Evolutionary conservation across 2,113 vertebrate genomes (phyloP), one percentile per base, ranked within the genome.

Genomic region (Protomyctophum bolini): DNA sequence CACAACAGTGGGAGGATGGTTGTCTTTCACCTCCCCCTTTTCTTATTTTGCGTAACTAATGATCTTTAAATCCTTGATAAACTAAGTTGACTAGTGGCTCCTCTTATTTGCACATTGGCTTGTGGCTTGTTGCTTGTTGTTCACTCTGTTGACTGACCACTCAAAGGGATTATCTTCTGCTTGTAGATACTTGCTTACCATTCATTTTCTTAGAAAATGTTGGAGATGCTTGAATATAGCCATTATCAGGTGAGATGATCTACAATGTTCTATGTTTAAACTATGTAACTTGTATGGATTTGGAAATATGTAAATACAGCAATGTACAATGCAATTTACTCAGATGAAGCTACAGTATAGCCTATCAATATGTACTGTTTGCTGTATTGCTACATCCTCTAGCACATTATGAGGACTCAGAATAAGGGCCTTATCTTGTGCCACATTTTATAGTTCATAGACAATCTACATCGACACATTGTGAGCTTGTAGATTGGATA

Each of bases 161-260:
- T 69, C 55, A 81, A 91, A 91, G 87, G 89, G 88, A 91, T 86
- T 90, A 88, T 73, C 76, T 73, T 63, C 75, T 77, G 50, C 60
- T 58, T 63, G 15, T 51, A 60, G 6, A 47, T 49, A 63, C 2
- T 11, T 69, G 59, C 62, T 41, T 41, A 41, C 33, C 33, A 41
- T 41, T 41, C 1, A 41, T 41, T 41, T 2, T 3, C 33, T 41
- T 41, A 41, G 33, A 90, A 65, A 65, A 97, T 97, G 95, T 89
- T 98, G 96, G 96, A 98, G 93, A 99, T 99, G 98, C 95, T 98
- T 89, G 97, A 98, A 87, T 98, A 97, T 92, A 96, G 93, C 85
- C 95, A 97, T 88, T 99, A 96, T 85, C 96, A 98, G 98, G 97
- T 99, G 90, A 97, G 92, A 85, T 51, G 21, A 7, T 14, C 58